These are phyloP conservation scores for Erebia aethiops DNA, from an alignment of 2,888 invertebrate genomes.

Conservation along the genomic window DNA sequence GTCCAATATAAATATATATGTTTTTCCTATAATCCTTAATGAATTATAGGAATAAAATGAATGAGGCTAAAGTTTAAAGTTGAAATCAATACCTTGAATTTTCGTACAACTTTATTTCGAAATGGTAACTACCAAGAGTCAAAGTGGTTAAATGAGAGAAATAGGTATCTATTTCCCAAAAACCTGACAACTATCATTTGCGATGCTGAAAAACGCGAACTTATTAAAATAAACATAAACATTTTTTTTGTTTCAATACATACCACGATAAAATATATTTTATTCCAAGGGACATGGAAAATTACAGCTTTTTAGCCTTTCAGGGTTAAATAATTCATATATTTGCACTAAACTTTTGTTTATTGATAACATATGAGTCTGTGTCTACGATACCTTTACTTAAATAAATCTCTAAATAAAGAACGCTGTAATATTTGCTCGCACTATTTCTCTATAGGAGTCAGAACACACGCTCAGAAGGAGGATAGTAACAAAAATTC, in stretches of 20 bases:
- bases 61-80: conserved; percentile 11
- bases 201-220: too few species aligned
- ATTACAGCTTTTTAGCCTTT: conserved; percentile 59
- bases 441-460: background rate
- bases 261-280: too few species aligned
- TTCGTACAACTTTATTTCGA: background rate
- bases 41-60: conserved; percentile 1
- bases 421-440: background rate
- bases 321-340: background rate
- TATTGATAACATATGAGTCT: too few species aligned
- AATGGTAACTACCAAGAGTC: background rate
- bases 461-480: background rate
- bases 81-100: background rate
- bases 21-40: background rate
- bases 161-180: too few species aligned
- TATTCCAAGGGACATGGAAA: conserved; percentile 61
- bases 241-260: conserved; percentile 40
- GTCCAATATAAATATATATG: background rate
- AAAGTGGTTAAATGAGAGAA: too few species aligned
- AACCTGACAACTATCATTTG: too few species aligned
- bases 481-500: conserved; percentile 14
- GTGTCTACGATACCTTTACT: background rate
- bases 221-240: background rate
- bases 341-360: too few species aligned
- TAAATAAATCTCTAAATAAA: background rate